Conservation (phyloP, 1,140 invertebrate genomes). For the Thaumatotibia leucotreta region DNA sequence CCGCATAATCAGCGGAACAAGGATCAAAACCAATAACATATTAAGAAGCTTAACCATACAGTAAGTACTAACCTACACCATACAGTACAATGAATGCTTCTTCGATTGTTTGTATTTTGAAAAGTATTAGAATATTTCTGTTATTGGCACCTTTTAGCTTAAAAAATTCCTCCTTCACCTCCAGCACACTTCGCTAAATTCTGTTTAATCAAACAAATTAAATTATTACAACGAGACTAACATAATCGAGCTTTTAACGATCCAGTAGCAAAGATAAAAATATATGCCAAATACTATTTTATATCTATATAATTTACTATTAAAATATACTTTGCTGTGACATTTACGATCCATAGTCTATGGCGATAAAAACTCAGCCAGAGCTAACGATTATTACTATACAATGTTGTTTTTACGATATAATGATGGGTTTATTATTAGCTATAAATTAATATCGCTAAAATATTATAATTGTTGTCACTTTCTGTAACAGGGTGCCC, state of each 20-base stretch:
- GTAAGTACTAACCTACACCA: too few species aligned
- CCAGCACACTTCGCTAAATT: too few species aligned
- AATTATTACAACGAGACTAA: neutral
- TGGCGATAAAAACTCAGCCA: slow-evolving; percentile 32
- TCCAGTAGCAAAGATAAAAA: slow-evolving; percentile 33
- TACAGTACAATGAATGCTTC: too few species aligned
- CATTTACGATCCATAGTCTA: slow-evolving; percentile 40
- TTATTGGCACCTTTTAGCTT: too few species aligned
- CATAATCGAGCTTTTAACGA: neutral
- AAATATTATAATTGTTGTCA: slow-evolving; percentile 12
- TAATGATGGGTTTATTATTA: slow-evolving; percentile 22
- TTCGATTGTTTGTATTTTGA: too few species aligned
- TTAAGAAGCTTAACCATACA: too few species aligned
- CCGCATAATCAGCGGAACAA: too few species aligned
- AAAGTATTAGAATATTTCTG: too few species aligned
- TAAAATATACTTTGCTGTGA: slow-evolving; percentile 51
- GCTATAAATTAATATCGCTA: slow-evolving; percentile 20
- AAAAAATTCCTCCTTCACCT: too few species aligned
- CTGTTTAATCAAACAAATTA: neutral
- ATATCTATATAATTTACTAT: slow-evolving; percentile 45
- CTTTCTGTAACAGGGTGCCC: neutral
- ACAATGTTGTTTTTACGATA: slow-evolving; percentile 49
- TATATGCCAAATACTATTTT: slow-evolving; percentile 35
- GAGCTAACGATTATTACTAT: slow-evolving; percentile 29
- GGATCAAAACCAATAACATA: too few species aligned